A percentile compares a stretch with the other conserved stretches of the same genome.
Conservation (phyloP, 2,797 vertebrate species). For the Sebastes aleutianus region DNA sequence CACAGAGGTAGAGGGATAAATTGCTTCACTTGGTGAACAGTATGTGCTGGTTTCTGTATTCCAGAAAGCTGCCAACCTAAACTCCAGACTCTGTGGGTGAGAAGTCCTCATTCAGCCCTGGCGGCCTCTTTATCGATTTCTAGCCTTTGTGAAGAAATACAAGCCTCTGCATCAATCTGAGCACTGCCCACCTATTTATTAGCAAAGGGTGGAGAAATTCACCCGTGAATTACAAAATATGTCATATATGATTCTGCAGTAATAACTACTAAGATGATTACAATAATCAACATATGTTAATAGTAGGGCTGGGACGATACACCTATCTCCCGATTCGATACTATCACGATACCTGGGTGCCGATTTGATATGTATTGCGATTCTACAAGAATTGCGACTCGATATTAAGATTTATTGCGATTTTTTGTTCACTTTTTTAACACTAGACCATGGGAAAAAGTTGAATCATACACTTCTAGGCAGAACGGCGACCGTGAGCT, state of each 20-base stretch:
- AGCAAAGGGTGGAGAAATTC: neutral
- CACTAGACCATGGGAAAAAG: no score
- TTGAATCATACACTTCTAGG: no score
- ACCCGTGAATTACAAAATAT: neutral
- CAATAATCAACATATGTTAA: neutral
- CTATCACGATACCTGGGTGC: no score
- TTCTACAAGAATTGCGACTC: no score
- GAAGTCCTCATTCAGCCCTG: slow-evolving; percentile 32
- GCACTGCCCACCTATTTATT: neutral
- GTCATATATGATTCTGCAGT: neutral
- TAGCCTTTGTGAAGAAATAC: slow-evolving; percentile 32
- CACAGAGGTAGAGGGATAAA: neutral
- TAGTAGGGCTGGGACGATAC: neutral
- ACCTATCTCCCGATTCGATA: no score
- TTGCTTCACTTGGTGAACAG: neutral
- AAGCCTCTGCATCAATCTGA: slow-evolving; percentile 34
- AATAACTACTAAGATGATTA: neutral
- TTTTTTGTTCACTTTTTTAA: no score
- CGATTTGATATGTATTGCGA: no score
- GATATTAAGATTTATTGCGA: no score
- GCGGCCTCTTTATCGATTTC: slow-evolving; percentile 34
- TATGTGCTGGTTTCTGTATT: slow-evolving; percentile 20
- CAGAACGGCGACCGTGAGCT: no score
- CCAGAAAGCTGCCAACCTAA: slow-evolving; percentile 29
- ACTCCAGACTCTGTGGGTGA: slow-evolving; percentile 53